Conservation (phyloP, 2,888 invertebrate genomes). For the Drepanosiphum platanoidis region DNA sequence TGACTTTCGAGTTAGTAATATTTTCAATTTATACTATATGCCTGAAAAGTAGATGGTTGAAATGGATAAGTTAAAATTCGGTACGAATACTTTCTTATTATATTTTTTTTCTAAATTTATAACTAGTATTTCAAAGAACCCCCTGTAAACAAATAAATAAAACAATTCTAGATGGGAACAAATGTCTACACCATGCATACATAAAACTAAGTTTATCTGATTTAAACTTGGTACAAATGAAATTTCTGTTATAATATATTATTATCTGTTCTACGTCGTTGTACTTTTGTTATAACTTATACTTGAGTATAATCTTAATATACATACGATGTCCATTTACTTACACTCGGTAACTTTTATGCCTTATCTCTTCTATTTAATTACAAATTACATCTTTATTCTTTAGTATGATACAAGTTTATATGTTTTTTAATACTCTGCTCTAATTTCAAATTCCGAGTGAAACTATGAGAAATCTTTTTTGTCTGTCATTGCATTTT, state of each 20-base stretch:
- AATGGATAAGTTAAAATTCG: not conserved
- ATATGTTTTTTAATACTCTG: too few relatives aligned
- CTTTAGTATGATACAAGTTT: too few relatives aligned
- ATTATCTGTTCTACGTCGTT: not conserved
- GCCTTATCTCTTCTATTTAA: not conserved
- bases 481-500: too few relatives aligned
- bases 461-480: too few relatives aligned
- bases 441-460: too few relatives aligned
- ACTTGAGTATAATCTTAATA: not conserved
- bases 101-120: not conserved
- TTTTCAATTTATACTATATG: not conserved
- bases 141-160: not conserved
- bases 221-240: slow-evolving; percentile 5
- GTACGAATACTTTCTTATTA: not conserved
- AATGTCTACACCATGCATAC: not conserved
- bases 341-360: not conserved
- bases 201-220: slow-evolving; percentile 19
- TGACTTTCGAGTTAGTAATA: too few relatives aligned
- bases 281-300: not conserved
- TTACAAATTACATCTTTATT: too few relatives aligned
- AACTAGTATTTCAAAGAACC: not conserved
- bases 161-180: not conserved
- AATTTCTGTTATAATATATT: slow-evolving; percentile 15
- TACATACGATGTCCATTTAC: not conserved
- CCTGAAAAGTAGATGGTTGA: not conserved